Percentiles rank a stretch among this genome's conserved stretches.
phyloP scores from a whole-genome alignment of 2,888 invertebrate genomes.

The Phytoseiulus persimilis region DNA sequence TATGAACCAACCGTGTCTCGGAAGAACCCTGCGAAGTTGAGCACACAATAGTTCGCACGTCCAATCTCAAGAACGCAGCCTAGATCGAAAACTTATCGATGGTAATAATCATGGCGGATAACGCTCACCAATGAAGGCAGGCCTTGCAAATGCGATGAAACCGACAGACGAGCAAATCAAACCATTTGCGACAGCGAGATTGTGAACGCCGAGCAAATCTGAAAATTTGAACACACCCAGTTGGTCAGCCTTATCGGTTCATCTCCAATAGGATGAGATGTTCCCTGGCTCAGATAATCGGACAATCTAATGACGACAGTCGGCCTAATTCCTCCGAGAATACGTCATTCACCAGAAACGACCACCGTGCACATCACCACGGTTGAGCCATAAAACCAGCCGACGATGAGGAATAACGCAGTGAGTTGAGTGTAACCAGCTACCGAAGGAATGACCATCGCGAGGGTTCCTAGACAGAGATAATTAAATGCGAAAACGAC shows the following conservation, averaged over 20 bases:
- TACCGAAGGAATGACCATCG: neutral
- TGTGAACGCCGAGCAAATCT: constrained; percentile 22
- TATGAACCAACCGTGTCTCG: constrained; percentile 20
- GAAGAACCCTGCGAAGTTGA: neutral
- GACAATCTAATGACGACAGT: too few relatives aligned
- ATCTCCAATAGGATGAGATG: neutral
- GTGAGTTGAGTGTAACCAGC: neutral
- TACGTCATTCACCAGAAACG: neutral
- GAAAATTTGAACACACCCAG: neutral
- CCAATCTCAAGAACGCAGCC: too few relatives aligned
- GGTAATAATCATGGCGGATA: too few relatives aligned
- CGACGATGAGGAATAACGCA: neutral
- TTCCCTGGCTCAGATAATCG: too few relatives aligned
- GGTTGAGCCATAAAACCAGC: constrained; percentile 16
- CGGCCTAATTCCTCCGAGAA: too few relatives aligned
- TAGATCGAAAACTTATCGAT: too few relatives aligned
- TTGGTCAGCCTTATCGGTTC: neutral
- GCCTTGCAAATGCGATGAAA: constrained; percentile 9
- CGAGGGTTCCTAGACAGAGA: neutral
- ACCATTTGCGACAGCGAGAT: constrained; percentile 21
- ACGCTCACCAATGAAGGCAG: constrained; percentile 16
- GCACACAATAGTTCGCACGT: too few relatives aligned
- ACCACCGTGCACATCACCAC: constrained; percentile 28
- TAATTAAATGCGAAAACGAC: constrained; percentile 7
- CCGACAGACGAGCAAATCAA: neutral